Evolutionary conservation across 23 tunicate species (phyloP), one percentile per base, ranked within the genome.

Genomic region (Trididemnum nubilum): DNA sequence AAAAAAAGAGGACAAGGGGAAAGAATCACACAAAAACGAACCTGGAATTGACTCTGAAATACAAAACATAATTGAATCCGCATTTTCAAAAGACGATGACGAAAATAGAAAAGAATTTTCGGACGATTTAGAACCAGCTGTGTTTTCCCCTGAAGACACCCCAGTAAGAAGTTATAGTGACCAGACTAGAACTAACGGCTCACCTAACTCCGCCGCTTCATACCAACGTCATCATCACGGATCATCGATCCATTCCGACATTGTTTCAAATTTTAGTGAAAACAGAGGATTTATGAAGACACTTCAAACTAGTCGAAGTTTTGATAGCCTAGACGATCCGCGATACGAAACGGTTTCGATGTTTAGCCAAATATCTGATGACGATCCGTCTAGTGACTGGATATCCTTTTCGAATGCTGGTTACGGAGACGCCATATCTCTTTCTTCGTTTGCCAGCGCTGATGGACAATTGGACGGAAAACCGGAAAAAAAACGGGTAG

Each of bases 311-410:
- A 61, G 67, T 24, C 67, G 67, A 3, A 73, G 58, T 58, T 73
- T 37, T 39, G 58, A 38, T 9, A 51, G 81, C 31, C 21, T 51
- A 18, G 39, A 51, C 12, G 81, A 77, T 33, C 29, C 27, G 22
- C n/a, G 19, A 3, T 44, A 23, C 26, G 79, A 73, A 37, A 22
- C 60, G 3, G 12, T 39, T 25, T 77, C 81, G 2, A 21, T 54
- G 38, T 52, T 9, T 67, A 77, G 81, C 39, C 54, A 50, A 32
- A 21, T 31, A 3, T 77, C 81, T 1, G 81, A 77, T 27, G 81
- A 77, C 12, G 81, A 54, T 27, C 32, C 58, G 12, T 2, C 30
- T 9, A 15, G 15, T 38, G 58, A 73, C 58, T 69, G 74, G 74
- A 31, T 3, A 29, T 36, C 29, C 18, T 4, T 7, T 2, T 9